These are phyloP conservation scores for Luscinia luscinia DNA, from an alignment of 2,797 vertebrate species.

Conservation along the genomic window DNA sequence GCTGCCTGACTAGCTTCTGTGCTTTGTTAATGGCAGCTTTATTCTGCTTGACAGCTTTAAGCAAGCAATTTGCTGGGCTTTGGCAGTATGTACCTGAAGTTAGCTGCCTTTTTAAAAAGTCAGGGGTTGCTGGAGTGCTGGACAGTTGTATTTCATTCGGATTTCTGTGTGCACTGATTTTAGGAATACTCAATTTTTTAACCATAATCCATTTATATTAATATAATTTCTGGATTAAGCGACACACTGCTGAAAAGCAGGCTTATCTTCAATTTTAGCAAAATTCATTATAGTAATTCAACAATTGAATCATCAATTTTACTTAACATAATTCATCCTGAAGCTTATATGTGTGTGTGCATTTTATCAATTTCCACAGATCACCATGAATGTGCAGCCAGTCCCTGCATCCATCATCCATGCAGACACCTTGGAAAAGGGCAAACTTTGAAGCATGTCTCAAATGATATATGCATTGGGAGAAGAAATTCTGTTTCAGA, in stretches of 20 bases:
- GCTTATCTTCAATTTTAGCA: neutral
- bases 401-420: neutral
- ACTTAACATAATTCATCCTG: neutral
- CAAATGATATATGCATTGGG: neutral
- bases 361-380: neutral
- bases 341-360: neutral
- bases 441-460: neutral
- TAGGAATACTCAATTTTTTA: neutral
- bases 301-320: conserved; percentile 4
- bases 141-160: neutral
- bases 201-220: neutral
- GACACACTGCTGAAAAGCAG: neutral
- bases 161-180: neutral
- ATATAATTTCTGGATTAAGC: neutral
- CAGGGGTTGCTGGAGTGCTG: neutral
- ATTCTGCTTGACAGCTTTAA: neutral
- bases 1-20: neutral
- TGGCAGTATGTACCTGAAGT: neutral
- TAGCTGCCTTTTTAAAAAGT: neutral
- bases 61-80: neutral
- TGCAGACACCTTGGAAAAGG: neutral
- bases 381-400: neutral
- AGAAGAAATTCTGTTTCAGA: neutral
- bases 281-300: neutral
- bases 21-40: neutral